Percentiles rank a stretch among this genome's conserved stretches.
These are phyloP conservation scores for Latrodectus elegans DNA, from an alignment of 2,888 invertebrate species.

Conservation along the genomic window DNA sequence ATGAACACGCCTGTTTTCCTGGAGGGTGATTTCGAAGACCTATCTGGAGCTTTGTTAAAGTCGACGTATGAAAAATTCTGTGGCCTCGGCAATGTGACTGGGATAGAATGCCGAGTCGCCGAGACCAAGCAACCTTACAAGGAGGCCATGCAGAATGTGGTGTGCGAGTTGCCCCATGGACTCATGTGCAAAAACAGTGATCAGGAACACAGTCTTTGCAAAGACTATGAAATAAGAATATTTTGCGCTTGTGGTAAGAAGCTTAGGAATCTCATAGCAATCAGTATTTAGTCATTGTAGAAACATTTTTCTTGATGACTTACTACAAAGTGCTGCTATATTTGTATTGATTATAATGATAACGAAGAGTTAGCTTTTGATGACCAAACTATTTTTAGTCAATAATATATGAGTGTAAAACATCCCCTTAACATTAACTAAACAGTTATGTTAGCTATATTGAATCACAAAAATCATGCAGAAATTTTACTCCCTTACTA, in stretches of 20 bases:
- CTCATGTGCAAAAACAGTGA: constrained; percentile 79
- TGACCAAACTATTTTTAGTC: too few relatives aligned
- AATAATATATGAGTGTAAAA: too few relatives aligned
- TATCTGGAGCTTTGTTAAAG: constrained; percentile 71
- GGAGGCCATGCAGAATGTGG: constrained; percentile 83
- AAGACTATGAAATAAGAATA: constrained; percentile 89
- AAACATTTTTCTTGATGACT: too few relatives aligned
- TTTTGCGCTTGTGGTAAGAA: constrained; percentile 80
- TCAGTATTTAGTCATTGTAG: too few relatives aligned
- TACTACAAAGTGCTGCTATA: too few relatives aligned
- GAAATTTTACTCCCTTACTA: too few relatives aligned
- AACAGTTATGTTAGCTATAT: too few relatives aligned
- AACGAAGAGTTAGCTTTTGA: too few relatives aligned
- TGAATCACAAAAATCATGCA: too few relatives aligned
- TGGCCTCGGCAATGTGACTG: constrained; percentile 80
- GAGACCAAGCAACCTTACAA: constrained; percentile 80
- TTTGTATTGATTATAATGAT: too few relatives aligned
- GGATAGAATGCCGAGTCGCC: constrained; percentile 86
- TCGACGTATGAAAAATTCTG: constrained; percentile 77
- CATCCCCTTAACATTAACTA: too few relatives aligned
- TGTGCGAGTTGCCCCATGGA: constrained; percentile 85
- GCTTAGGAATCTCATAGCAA: too few relatives aligned
- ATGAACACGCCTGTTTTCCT: constrained; percentile 78
- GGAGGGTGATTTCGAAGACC: constrained; percentile 73
- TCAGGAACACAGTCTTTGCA: constrained; percentile 77